phyloP scores from a whole-genome alignment of 2,888 invertebrate genomes.

The Trachelus iudaicus region DNA sequence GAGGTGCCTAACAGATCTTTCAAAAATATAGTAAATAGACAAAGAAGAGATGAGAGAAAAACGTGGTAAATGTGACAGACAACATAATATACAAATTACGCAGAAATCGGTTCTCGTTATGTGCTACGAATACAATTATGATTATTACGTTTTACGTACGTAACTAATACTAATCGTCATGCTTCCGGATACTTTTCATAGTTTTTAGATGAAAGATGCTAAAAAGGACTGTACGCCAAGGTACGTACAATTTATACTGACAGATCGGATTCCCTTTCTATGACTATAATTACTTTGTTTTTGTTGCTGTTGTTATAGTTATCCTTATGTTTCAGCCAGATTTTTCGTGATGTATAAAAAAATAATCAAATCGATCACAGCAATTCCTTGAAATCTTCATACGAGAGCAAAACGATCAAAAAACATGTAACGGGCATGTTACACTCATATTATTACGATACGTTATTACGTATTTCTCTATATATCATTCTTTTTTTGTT shows the following conservation, averaged over 20 bases:
- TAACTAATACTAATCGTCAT: not conserved
- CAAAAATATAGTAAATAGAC: not conserved
- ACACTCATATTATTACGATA: not conserved
- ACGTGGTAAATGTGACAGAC: not conserved
- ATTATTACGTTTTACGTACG: not conserved
- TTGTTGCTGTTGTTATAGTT: not conserved
- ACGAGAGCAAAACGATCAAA: not conserved
- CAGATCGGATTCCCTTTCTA: not conserved
- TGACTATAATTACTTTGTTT: not conserved
- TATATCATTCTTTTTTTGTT: not conserved
- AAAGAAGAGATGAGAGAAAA: not conserved
- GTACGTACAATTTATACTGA: not conserved
- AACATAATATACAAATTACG: conserved; percentile 7
- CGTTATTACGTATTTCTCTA: not conserved
- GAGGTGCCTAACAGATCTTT: conserved; percentile 28
- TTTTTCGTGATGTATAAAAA: not conserved
- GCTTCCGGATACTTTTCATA: not conserved
- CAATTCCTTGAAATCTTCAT: conserved; percentile 1
- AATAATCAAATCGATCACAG: conserved; percentile 4
- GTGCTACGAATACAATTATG: not conserved
- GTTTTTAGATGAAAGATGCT: not conserved
- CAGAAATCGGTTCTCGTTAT: not conserved
- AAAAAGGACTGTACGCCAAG: not conserved
- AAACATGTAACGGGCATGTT: not conserved
- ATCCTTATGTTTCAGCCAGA: not conserved